Base-by-base conservation (phyloP, 2,113 vertebrate species). In the Erpornis zantholeuca region DNA sequence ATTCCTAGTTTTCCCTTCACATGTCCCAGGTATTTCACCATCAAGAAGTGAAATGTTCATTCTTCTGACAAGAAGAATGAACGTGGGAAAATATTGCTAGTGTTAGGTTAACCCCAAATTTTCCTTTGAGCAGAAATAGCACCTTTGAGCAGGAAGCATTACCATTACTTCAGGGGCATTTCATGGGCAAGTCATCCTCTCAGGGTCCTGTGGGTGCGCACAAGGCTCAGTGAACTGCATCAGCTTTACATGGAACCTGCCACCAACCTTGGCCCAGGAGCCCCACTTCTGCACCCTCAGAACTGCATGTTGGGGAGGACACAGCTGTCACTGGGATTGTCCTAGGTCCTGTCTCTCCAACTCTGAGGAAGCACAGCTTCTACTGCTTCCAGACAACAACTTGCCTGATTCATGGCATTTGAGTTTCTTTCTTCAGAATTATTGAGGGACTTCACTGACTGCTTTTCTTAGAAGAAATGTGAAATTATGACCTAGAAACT, bases 341-440 rank as follows among this genome's bases (percentile, higher is more conserved):
- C 1, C 0, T 53, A 35, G 2, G 7, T 59, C 33, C 57, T 7
- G 1, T 5, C 4, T 60, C 57, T 64, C 44, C 38, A 33, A 13
- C 52, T 4, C 19, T 56, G 22, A 47, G 36, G 33, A 33, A 42
- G 28, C 16, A 42, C 6, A 56, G 3, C 5, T 54, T 3, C 15
- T 50, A 29, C 73, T 84, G 47, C 15, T 82, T 45, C 23, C 31
- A 10, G 11, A 22, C 17, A 56, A 6, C 25, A 52, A 23, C 23
- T 63, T 68, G 8, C 24, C 8, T 1, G 1, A 7, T 64, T 75
- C 24, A 50, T 20, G 24, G 7, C 6, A 5, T 68, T 45, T 63
- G 8, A n/a, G 10, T 42, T 75, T 22, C 24, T 63, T 12, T 21
- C 25, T 81, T 91, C 10, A 84, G 40, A 85, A 85, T 75, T n/a